A percentile compares a stretch with the other conserved stretches of the same genome.
Evolutionary conservation across 2,113 vertebrate genomes (phyloP).

Genomic region (Halichoeres trimaculatus): DNA sequence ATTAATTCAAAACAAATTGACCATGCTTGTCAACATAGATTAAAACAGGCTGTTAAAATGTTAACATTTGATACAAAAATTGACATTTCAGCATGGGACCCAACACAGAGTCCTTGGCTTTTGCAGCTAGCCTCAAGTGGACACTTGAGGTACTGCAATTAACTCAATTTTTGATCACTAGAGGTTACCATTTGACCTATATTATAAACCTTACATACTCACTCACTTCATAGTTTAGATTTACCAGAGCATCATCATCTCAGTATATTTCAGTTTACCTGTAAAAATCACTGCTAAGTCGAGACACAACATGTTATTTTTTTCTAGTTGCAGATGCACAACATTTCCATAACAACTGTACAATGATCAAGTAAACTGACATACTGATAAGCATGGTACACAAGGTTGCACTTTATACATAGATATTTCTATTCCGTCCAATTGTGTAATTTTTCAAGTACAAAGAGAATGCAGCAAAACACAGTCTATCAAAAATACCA

Average conservation of each 20-base stretch:
- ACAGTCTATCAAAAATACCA: constrained; percentile 78
- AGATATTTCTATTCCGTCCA: constrained; percentile 33
- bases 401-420: constrained; percentile 31
- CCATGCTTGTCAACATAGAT: too few species aligned
- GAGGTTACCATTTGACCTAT: too few species aligned
- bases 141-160: too few species aligned
- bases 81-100: too few species aligned
- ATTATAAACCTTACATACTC: too few species aligned
- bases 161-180: too few species aligned
- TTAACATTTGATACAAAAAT: too few species aligned
- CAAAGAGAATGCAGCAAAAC: constrained; percentile 67
- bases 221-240: too few species aligned
- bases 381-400: constrained; percentile 10
- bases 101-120: too few species aligned
- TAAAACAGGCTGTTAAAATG: too few species aligned
- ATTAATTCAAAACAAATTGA: too few species aligned
- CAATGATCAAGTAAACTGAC: constrained; percentile 4
- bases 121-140: too few species aligned
- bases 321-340: constrained; percentile 53
- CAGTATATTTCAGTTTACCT: background rate
- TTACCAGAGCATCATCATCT: background rate
- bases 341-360: constrained; percentile 40
- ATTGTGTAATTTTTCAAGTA: constrained; percentile 48
- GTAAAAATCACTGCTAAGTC: background rate
- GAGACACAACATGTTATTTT: constrained; percentile 38